These are phyloP conservation scores for Drosophila nr. fundita DNA, from an alignment of 2,888 invertebrate genomes.

Conservation along the genomic window DNA sequence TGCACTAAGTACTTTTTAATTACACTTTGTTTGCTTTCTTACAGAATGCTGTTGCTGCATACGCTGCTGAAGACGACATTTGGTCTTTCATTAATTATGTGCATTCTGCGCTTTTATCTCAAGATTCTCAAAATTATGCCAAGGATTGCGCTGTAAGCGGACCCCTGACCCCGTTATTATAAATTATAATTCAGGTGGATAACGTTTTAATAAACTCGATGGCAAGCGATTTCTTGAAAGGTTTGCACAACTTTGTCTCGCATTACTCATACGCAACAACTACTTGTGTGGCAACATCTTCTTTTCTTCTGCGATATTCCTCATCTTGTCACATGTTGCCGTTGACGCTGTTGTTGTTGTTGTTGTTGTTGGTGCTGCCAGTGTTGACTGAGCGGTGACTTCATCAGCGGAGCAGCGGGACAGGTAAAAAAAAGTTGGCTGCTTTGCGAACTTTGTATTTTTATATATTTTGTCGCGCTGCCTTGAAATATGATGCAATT, in stretches of 20 bases:
- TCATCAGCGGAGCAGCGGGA: slow-evolving; percentile 1
- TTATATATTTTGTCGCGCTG: slow-evolving; percentile 69
- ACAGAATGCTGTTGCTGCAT: slow-evolving; percentile 82
- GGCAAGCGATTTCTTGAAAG: slow-evolving; percentile 51
- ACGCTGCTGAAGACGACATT: slow-evolving; percentile 83
- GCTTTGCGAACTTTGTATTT: slow-evolving; percentile 53
- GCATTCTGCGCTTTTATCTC: slow-evolving; percentile 81
- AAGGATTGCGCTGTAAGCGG: slow-evolving; percentile 66
- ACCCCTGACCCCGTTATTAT: slow-evolving; percentile 43
- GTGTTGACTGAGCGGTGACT: slow-evolving; percentile 22
- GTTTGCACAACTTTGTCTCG: slow-evolving; percentile 49
- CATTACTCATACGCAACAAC: slow-evolving; percentile 74
- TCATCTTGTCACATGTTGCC: slow-evolving; percentile 52
- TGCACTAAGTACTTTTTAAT: slow-evolving; percentile 80
- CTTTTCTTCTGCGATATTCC: slow-evolving; percentile 5
- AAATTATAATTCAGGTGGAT: slow-evolving; percentile 71
- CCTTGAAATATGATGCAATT: slow-evolving; percentile 81
- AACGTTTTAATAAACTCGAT: slow-evolving; percentile 66
- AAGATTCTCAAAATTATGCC: slow-evolving; percentile 81
- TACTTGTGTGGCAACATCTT: slow-evolving; percentile 52
- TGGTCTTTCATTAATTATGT: slow-evolving; percentile 82
- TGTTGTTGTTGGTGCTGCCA: slow-evolving; percentile 14
- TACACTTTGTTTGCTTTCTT: slow-evolving; percentile 73
- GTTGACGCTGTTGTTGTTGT: slow-evolving; percentile 13
- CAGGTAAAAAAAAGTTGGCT: slow-evolving; percentile 63